Base-by-base conservation (phyloP, 2,888 invertebrate genomes). In the Nephrotoma appendiculata region DNA sequence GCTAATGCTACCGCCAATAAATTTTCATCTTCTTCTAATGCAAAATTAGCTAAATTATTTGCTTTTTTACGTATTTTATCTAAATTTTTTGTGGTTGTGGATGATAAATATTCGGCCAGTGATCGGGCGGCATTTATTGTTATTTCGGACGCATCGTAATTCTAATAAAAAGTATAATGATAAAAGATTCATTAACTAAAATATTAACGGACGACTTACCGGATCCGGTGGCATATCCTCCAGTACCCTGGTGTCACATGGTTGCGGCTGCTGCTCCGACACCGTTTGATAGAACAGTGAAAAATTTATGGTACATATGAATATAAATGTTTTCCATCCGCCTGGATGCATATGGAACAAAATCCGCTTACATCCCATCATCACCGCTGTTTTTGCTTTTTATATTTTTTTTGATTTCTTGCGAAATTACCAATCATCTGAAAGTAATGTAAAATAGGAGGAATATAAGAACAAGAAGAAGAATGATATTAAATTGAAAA, bases 1-100 rank as follows among this genome's bases (percentile, higher is more conserved):
- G 92, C 92, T 86, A 92, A 90, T 83, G 92, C 92, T 89, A 92
- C 91, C 19, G 92, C 92, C 89, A 92, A 88, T 83, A 92, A 89
- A 88, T 90, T 91, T 87, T 91, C 92, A 88, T 92, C 92, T 88
- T 91, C 90, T 87, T 89, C 89, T 86, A 92, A 89, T 87, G 92
- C 92, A 88, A 90, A 89, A 88, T 89, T 91, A 88, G 92, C 92
- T 87, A 92, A 90, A 87, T 87, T 88, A 88, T 91, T 91, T 52
- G 92, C 92, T 85, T 90, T 90, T 83, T 89, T 90, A 86, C 90
- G 89, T 86, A 92, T 90, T 88, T 91, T 91, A 86, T 90, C 89
- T 12, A 91, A 9, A 83, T 88, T 87, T 41, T 86, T 86, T 15
- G 87, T 89, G 88, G 89, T 88, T 87, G 90, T 91, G 87, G 88